These are phyloP conservation scores for Drosophila suboccidentalis DNA, from an alignment of 2,888 invertebrate species.

Conservation along the genomic window DNA sequence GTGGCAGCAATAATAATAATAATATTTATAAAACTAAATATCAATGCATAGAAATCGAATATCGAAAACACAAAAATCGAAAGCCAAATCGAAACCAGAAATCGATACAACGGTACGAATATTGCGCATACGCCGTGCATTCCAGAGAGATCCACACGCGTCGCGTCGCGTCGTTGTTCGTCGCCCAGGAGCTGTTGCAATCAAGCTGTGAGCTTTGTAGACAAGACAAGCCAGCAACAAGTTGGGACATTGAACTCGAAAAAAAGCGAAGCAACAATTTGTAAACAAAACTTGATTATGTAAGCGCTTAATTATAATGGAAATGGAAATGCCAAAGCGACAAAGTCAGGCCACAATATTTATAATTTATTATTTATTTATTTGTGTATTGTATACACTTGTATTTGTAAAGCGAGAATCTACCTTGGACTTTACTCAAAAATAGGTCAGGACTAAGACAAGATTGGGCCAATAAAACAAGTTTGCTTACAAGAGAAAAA, in stretches of 20 bases:
- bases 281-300: slow-evolving; percentile 79
- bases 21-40: slow-evolving; percentile 67
- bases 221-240: slow-evolving; percentile 31
- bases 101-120: slow-evolving; percentile 10
- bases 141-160: slow-evolving; percentile 71
- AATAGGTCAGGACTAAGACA: slow-evolving; percentile 59
- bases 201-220: slow-evolving; percentile 37
- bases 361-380: not conserved
- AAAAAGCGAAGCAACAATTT: slow-evolving; percentile 65
- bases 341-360: slow-evolving; percentile 16
- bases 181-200: slow-evolving; percentile 74
- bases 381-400: not conserved
- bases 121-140: slow-evolving; percentile 67
- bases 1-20: slow-evolving; percentile 49
- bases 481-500: slow-evolving; percentile 14
- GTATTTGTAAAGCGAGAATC: slow-evolving; percentile 25
- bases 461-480: slow-evolving; percentile 23
- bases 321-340: slow-evolving; percentile 69
- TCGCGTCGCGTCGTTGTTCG: not conserved
- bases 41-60: slow-evolving; percentile 51
- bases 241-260: slow-evolving; percentile 80
- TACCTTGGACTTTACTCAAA: slow-evolving; percentile 27
- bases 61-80: slow-evolving; percentile 20
- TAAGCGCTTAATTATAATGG: slow-evolving; percentile 77
- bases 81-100: slow-evolving; percentile 36